Conservation (phyloP, 2,113 vertebrate species). For the Grantiella picta region DNA sequence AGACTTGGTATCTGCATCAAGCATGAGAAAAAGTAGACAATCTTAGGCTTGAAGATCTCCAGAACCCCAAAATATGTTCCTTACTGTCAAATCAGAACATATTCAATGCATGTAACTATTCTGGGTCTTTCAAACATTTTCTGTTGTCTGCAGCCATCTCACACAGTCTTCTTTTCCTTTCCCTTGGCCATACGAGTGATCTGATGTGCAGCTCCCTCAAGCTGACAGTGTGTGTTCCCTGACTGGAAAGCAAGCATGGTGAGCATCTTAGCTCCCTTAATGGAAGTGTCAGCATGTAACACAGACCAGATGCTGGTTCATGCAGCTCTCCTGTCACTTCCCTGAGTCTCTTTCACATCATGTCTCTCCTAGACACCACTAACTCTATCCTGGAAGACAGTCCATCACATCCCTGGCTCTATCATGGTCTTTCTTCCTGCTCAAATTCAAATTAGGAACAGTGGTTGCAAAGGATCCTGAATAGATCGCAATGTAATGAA, state of each 20-base stretch:
- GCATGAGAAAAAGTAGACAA: background rate
- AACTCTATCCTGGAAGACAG: background rate
- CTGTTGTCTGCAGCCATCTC: background rate
- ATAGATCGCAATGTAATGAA: background rate
- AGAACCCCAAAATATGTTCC: background rate
- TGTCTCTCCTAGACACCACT: background rate
- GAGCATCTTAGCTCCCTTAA: background rate
- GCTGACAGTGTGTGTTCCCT: background rate
- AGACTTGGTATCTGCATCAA: background rate
- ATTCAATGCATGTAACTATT: background rate
- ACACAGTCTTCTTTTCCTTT: background rate
- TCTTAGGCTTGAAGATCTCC: background rate
- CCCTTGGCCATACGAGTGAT: background rate
- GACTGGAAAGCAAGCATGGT: background rate
- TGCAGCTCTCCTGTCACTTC: background rate
- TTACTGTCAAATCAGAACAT: background rate
- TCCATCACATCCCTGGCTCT: background rate
- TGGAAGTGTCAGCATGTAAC: background rate
- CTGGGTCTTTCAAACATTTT: background rate
- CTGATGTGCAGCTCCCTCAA: background rate
- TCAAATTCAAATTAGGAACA: background rate
- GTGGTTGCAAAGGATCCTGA: background rate
- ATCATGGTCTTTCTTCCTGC: background rate
- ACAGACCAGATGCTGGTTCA: background rate
- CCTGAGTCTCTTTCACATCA: background rate